Evolutionary conservation across 2,797 vertebrate genomes (phyloP), one percentile per base, ranked within the genome.

Genomic region (Fratercula arctica): DNA sequence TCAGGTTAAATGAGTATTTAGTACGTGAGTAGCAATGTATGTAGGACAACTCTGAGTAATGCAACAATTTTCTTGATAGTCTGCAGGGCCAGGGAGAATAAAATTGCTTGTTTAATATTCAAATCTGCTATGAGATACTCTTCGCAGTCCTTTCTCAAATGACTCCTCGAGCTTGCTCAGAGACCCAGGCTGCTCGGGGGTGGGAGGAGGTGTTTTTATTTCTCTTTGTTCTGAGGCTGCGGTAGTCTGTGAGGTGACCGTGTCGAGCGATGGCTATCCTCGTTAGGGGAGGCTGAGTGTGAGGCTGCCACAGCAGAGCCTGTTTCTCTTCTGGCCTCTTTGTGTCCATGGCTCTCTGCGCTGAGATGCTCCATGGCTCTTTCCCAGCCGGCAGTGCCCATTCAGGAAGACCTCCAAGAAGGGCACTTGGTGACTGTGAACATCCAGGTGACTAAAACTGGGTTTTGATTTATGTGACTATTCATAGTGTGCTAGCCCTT

Each of bases 1-100:
- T 88, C 74, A 76, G 56, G 59, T 92, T 90, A 82, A 87, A 85
- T 31, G 68, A 53, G 21, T 60, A 66, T 85, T 95, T 79, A 93
- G 56, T 59, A 59, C 1, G 1, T 43, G 70, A 85, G 37, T 56
- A 91, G n/a, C 24, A 68, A 57, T 21, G 15, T 66, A 46, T 64
- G 59, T 56, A 68, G 68, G 53, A 90, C 25, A 74, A 6, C 43
- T 61, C 13, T 20, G 59, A 93, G 63, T 64, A 70, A 80, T 45
- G 41, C 46, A 80, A 74, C 23, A n/a, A 80, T 89, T 91, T 86
- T 63, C 57, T 78, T 77, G 20, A 67, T 28, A 53, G 39, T 94
- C 53, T 88, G 45, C 13, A 68, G 57, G 54, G n/a, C 54, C 43
- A 75, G 51, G 63, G 18, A 82, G 56, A 93, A 82, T 70, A 76